Conservation (phyloP, 2,113 vertebrate genomes). For the Hydrolagus affinis region DNA sequence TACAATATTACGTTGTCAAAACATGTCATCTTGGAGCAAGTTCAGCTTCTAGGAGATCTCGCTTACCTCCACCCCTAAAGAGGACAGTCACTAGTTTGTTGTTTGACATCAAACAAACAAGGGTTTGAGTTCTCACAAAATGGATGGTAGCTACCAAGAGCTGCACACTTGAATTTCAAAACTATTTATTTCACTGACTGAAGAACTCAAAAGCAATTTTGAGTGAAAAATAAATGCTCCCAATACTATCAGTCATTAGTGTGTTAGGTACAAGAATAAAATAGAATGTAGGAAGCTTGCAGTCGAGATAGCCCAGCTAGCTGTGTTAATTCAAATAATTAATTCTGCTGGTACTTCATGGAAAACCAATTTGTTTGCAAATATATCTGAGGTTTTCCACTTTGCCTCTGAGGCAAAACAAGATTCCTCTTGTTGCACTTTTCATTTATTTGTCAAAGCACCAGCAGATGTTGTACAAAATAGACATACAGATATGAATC, state of each 20-base stretch:
- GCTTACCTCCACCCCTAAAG: too few species aligned
- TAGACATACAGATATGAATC: not conserved
- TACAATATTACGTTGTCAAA: too few species aligned
- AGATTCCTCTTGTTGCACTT: not conserved
- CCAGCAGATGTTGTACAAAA: not conserved
- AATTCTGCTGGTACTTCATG: not conserved
- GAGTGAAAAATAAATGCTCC: not conserved
- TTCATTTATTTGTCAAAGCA: not conserved
- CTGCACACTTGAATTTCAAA: not conserved
- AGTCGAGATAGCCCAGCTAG: not conserved
- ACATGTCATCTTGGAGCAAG: too few species aligned
- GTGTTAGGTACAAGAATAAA: not conserved
- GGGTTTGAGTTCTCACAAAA: too few species aligned
- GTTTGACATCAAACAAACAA: too few species aligned
- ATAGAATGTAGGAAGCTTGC: not conserved
- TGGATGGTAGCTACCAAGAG: too few species aligned
- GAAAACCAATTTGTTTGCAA: not conserved
- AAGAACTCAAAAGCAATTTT: not conserved
- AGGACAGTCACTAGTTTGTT: too few species aligned
- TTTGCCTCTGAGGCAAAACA: not conserved
- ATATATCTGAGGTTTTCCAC: not conserved
- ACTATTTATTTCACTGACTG: not conserved
- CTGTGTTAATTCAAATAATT: not conserved
- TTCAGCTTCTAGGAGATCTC: too few species aligned
- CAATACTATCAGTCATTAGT: not conserved